Base-by-base conservation (phyloP, 2,888 invertebrate species). In the Heteromurus nitidus region DNA sequence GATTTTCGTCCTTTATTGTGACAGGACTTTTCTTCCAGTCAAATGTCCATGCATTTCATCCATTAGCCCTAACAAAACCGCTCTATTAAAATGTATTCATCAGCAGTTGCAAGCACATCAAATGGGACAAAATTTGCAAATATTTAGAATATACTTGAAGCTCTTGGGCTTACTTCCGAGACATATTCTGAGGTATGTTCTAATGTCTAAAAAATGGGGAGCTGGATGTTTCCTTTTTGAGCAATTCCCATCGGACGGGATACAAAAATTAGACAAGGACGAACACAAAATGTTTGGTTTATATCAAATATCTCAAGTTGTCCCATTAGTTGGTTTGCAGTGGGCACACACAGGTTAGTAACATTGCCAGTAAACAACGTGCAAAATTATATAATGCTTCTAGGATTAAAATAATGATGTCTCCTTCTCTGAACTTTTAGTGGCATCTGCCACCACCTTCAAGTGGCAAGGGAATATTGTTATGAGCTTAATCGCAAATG, bases 281-380 rank as follows among this genome's bases (percentile, higher is more conserved):
- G 62, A 73, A n/a, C 16, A 24, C 24, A 73, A 67, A 62, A 9
- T 80, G 26, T 80, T 85, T 64, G 79, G 82, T 26, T 69, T 70
- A 5, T 69, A 85, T 65, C 36, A 65, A 24, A 64, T 85, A 22
- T 69, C 80, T 64, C 79, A 83, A 47, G 30, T 85, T 18, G 69
- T 85, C 30, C 85, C 85, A 3, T 55, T 82, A 16, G 50, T 62
- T n/a, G 81, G 84, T 18, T 68, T 84, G 2, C 81, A 81, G n/a
- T 84, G 76, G 75, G 67, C 58, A n/a, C 81, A 82, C 30, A 85
- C 83, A 62, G 77, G 84, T 84, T 79, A 69, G 13, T 36, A 60
- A 30, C n/a, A n/a, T n/a, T n/a, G n/a, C n/a, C n/a, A 20, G 1
- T 9, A 47, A 47, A 42, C 50, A n/a, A 44, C n/a, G 9, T 47